Evolutionary conservation across 2,888 invertebrate species (phyloP), one percentile per base, ranked within the genome.

Genomic region (Dorcus hopei): DNA sequence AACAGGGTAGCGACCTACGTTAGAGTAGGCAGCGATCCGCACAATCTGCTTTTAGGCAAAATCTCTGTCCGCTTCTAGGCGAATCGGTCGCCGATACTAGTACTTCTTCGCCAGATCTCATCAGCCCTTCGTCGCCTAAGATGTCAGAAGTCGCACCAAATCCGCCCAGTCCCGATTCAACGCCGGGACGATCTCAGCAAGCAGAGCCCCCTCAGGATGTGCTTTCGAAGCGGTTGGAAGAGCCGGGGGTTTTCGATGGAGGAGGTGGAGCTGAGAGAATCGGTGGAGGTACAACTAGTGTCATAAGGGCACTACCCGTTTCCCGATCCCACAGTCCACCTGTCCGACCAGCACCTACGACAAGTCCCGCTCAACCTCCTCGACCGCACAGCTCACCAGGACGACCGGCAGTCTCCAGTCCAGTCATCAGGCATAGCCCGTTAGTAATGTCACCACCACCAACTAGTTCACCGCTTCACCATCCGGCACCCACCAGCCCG

Each of bases 31-130:
- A 72, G 70, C 71, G 72, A 72, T 73, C 72, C 69, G 69, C 72
- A 69, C 72, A 72, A 72, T 77, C 63, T 66, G 66, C 70, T 77
- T 76, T 71, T 76, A 76, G 74, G 75, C 73, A 75, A 74, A 76
- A 70, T 73, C 71, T 77, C 74, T 82, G 74, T 83, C 78, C 77
- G 76, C 80, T 77, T 78, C 72, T 86, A 89, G 90, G 90, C 83
- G 94, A 93, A 85, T 93, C 93, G 79, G 90, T 93, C 82, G 93
- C 93, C 79, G 94, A 94, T 82, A 93, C 93, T 79, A 93, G 91
- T 80, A 93, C 93, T 78, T 93, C 93, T 78, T 94, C 93, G 77
- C 93, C 93, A 79, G 93, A 93, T 83, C 86, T 90, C 72, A 82
- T 85, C 74, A 88, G 89, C 79, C 91, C 92, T 77, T 86, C 89